These are phyloP conservation scores for Creontiades dilutus DNA, from an alignment of 2,888 invertebrate species.

Conservation along the genomic window DNA sequence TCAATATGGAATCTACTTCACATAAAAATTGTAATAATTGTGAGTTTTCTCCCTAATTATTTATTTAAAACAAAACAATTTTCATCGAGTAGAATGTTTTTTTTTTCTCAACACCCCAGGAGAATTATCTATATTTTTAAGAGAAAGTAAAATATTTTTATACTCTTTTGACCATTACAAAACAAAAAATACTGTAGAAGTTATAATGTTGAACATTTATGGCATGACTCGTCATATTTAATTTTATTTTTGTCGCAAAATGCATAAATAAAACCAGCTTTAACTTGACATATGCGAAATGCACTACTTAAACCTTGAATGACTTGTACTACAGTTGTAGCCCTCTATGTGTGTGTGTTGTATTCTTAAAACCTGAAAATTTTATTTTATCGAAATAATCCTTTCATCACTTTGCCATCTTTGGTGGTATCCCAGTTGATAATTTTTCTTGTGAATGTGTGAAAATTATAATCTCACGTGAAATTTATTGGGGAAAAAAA, in stretches of 20 bases:
- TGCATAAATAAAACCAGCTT: not conserved
- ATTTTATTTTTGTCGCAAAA: not conserved
- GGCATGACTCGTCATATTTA: not conserved
- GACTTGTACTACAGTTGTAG: not conserved
- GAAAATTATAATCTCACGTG: not conserved
- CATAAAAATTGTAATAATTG: too few species aligned
- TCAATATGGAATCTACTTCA: too few species aligned
- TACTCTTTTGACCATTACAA: conserved; percentile 7
- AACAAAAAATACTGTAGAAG: not conserved
- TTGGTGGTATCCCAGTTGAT: not conserved
- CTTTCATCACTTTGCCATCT: too few species aligned
- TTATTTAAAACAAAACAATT: too few species aligned
- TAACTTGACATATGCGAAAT: not conserved
- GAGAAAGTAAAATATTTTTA: not conserved
- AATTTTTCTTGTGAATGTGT: not conserved
- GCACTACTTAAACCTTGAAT: not conserved
- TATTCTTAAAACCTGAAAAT: not conserved
- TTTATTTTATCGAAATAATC: not conserved
- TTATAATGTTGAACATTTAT: too few species aligned
- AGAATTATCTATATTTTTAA: not conserved
- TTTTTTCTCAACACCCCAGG: not conserved
- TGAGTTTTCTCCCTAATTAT: too few species aligned
- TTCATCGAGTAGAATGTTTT: not conserved
- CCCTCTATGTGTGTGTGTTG: not conserved
- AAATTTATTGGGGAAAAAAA: not conserved